Percentiles rank a stretch among this genome's conserved stretches.
phyloP scores from a whole-genome alignment of 2,113 vertebrate genomes.

The Nymphicus hollandicus region DNA sequence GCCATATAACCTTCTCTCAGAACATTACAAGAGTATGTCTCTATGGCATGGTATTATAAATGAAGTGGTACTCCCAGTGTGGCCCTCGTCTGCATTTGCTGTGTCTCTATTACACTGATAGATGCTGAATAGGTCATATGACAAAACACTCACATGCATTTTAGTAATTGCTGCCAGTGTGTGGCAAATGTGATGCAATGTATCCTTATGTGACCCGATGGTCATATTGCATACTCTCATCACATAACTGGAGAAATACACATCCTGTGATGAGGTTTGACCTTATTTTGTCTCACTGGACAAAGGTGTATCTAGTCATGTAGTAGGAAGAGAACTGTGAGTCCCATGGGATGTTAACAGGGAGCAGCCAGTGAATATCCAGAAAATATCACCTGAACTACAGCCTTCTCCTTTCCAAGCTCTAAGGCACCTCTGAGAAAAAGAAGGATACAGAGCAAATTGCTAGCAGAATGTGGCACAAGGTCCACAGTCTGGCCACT shows the following conservation, averaged over 20 bases:
- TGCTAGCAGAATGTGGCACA: background rate
- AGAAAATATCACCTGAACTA: background rate
- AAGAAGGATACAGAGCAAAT: background rate
- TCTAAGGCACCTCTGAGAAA: background rate
- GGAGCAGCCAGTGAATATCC: background rate
- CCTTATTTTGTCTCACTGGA: background rate
- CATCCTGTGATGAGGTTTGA: background rate
- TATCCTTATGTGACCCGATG: background rate
- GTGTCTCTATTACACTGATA: background rate
- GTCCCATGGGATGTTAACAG: rapidly evolving
- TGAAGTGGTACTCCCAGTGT: background rate
- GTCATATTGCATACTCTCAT: background rate
- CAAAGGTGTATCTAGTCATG: background rate
- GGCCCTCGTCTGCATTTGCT: background rate
- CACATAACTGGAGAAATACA: background rate
- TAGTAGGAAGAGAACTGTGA: background rate
- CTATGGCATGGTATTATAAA: background rate
- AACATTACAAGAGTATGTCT: background rate
- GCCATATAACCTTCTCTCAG: background rate
- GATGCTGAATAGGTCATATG: background rate
- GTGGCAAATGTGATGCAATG: background rate
- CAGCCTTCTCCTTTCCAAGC: background rate
- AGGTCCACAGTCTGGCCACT: background rate
- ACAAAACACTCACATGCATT: background rate
- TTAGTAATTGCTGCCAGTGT: background rate